Evolutionary conservation across 2,113 vertebrate species (phyloP), one percentile per base, ranked within the genome.

Genomic region (Chloebia gouldiae): DNA sequence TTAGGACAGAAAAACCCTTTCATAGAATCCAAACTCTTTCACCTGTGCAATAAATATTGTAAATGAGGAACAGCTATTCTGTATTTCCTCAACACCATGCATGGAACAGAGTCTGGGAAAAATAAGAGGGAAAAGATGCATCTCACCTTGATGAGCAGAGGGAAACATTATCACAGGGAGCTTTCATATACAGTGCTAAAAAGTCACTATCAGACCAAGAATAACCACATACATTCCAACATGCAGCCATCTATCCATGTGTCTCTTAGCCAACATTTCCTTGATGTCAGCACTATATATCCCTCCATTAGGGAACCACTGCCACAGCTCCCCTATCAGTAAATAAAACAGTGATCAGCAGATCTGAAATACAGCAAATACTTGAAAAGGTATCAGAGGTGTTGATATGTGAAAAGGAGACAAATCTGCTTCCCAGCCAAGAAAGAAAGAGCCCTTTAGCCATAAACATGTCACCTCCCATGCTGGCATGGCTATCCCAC

Each of bases 271-370:
- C 93, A 94, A 85, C 47, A 56, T 81, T 96, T 92, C 85, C 90
- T 91, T 82, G 78, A 92, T 86, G 70, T 95, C 92, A 96, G 91
- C 86, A 87, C 69, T 84, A 90, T 90, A 92, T 64, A 91, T 89
- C 70, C 77, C 66, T 87, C 77, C 77, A 89, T 79, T 79, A 90
- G 81, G 57, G 47, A 83, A 57, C 80, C 51, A 95, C 65, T 64
- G 76, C 72, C 85, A 92, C 60, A 39, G 56, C 45, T 90, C 72
- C 60, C 30, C 69, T 66, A 93, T 75, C 90, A 92, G 88, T 75
- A 95, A 95, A 96, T 95, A 92, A 84, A 97, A 92, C 84, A 25
- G 47, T 40, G 56, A 92, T 93, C 90, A 95, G 87, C 87, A 95
- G 72, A 92, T 86, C 85, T 92, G 70, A 95, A 95, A 90, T 57